Base-by-base conservation (phyloP, 1,140 invertebrate genomes). In the Liolophura sinensis region DNA sequence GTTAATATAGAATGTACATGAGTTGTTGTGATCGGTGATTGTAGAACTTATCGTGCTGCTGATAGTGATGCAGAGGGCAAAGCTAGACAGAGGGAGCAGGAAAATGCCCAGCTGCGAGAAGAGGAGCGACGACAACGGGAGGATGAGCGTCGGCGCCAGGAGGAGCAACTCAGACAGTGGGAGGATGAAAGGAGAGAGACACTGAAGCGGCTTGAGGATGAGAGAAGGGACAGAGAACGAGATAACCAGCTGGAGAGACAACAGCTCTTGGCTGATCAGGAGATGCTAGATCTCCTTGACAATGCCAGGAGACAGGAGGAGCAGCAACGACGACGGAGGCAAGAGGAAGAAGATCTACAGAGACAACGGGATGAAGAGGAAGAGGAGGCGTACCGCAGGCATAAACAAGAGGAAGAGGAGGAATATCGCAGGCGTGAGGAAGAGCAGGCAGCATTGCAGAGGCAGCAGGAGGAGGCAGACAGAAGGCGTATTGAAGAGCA, bases 351-450 rank as follows among this genome's bases (percentile, higher is more conserved):
- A 60, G 62, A 54, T 68, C 68, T 27, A 65, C 70, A 57, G 65
- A 73, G 58, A 47, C 65, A 55, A 58, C 60, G 54, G 24, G 65
- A 31, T 20, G 60, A 51, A 60, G 62, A 59, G 64, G 73, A 60
- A 62, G 68, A 54, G 67, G 69, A 56, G 64, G 60, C 57, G 56
- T 62, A 48, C 55, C 68, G 24, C 57, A 69, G 64, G 64, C 60
- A 62, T 54, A 67, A 65, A 49, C 68, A 62, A 59, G 48, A 25
- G 68, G 67, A 72, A 72, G 69, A 65, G 65, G 65, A 49, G 69
- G 54, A 40, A 40, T 40, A 5, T 40, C 31, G 31, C 31, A 40
- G 31, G 31, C 31, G 31, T 40, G 3, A 56, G 60, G 54, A 50
- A 31, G 54, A 50, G 50, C 48, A 54, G 24, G 47, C 14, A 49